phyloP scores from a whole-genome alignment of 2,113 vertebrate species.

The Lates calcarifer region DNA sequence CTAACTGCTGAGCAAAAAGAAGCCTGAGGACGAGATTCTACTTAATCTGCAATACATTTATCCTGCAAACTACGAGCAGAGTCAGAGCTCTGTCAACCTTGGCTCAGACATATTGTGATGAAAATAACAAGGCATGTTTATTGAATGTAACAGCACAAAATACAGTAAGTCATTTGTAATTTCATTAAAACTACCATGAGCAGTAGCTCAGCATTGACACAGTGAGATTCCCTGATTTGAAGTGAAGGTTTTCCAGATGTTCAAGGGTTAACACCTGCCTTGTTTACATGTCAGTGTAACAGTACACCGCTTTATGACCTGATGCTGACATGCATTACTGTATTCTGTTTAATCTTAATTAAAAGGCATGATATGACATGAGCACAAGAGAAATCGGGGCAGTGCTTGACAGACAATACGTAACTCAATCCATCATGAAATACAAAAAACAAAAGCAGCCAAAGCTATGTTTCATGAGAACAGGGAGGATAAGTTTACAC shows the following conservation, averaged over 20 bases:
- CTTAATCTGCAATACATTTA: not conserved
- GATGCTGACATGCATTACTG: slow-evolving; percentile 38
- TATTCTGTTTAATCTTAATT: slow-evolving; percentile 51
- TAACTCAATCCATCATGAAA: not conserved
- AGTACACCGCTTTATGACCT: slow-evolving; percentile 35
- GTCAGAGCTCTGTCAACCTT: not conserved
- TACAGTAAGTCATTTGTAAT: not conserved
- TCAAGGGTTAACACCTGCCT: slow-evolving; percentile 44
- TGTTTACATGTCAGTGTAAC: slow-evolving; percentile 20
- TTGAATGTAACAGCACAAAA: not conserved
- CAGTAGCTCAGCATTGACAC: not conserved
- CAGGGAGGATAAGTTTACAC: too few species aligned
- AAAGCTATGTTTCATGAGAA: not conserved
- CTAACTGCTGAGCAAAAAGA: not conserved
- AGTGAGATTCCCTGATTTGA: not conserved
- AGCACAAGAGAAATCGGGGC: slow-evolving; percentile 6
- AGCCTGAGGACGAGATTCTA: not conserved
- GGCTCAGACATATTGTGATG: not conserved
- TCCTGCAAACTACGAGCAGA: not conserved
- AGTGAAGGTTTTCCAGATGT: not conserved
- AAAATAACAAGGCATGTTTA: not conserved
- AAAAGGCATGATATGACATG: slow-evolving; percentile 67
- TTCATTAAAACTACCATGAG: not conserved
- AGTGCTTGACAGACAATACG: slow-evolving; percentile 13
- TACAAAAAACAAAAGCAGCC: not conserved